These are phyloP conservation scores for Heterodera filipjevi DNA, from an alignment of 2,888 invertebrate species.

Conservation along the genomic window DNA sequence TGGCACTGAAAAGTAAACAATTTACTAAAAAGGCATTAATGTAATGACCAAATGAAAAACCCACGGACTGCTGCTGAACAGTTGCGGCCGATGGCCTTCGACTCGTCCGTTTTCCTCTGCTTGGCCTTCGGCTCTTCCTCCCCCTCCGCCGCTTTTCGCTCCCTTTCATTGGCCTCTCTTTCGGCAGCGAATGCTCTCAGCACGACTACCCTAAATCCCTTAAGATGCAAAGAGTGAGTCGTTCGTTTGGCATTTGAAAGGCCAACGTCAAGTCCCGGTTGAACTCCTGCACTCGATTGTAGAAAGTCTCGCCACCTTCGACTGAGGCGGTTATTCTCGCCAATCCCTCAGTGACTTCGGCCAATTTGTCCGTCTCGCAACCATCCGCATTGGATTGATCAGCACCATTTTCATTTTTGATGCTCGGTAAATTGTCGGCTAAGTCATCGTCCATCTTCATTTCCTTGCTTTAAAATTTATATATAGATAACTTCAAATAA, in stretches of 20 bases:
- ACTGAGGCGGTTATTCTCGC: constrained; percentile 56
- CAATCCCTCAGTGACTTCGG: constrained; percentile 48
- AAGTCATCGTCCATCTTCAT: background rate
- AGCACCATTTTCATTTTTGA: background rate
- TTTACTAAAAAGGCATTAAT: constrained; percentile 6
- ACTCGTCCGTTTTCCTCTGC: background rate
- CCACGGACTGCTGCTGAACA: constrained; percentile 20
- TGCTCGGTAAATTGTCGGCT: background rate
- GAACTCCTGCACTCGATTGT: constrained; percentile 96
- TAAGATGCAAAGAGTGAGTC: constrained; percentile 46
- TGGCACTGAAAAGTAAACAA: constrained; percentile 30
- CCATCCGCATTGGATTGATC: background rate
- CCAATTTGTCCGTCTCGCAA: background rate
- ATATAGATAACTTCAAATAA: too few relatives aligned
- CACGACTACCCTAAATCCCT: constrained; percentile 78
- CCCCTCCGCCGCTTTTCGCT: constrained; percentile 14
- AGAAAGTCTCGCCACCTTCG: constrained; percentile 75
- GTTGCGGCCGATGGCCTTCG: constrained; percentile 6
- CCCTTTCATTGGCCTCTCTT: constrained; percentile 31
- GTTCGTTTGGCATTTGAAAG: background rate
- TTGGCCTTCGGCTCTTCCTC: background rate
- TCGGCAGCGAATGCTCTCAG: constrained; percentile 72
- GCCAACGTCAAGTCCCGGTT: constrained; percentile 83
- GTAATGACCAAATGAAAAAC: background rate
- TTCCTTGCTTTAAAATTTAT: too few relatives aligned